Base-by-base conservation (phyloP, 2,797 vertebrate genomes). In the Borostomias antarcticus region DNA sequence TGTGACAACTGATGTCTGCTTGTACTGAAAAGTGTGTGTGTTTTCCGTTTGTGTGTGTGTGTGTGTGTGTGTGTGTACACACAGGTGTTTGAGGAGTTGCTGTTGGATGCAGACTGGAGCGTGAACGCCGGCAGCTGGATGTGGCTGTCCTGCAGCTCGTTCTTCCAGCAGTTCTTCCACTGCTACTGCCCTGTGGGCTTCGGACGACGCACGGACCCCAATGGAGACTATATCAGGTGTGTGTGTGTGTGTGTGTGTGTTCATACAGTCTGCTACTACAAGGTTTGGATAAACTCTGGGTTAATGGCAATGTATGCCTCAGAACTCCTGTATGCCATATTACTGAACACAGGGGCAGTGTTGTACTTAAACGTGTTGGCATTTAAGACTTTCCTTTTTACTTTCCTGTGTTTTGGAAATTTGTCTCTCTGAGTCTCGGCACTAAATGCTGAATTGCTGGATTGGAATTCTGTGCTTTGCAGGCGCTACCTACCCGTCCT, bases 61-160 rank as follows among this genome's bases (percentile, higher is more conserved):
- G 17, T 58, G 21, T 9, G 1, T 7, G 62, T 25, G 54, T 60
- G 78, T 64, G 62, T 64, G 37, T 70, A 54, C 79, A 69, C 74
- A 1, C 75, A 98, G 96, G 95, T 95, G 51, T 98, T 98, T 85
- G 96, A 98, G 86, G 96, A 98, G 85, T 78, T 98, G 72, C 77
- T 98, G 45, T 89, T 98, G 25, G 97, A 98, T n/a, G 96, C 95
- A 0, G 96, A 98, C 78, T 98, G 96, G 96, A 98, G 97, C 58
- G 95, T 98, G 23, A 98, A 98, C 33, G 96, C 97, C 29, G 96
- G 96, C 64, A 98, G 95, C 85, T 98, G 97, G 96, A 98, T 98
- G 95, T 98, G 96, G 96, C 91, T 98, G 0, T 98, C 97, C 21
- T 98, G 96, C 81, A 98, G 96, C 70, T 97, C 95, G 8, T 98